Base-by-base conservation (phyloP, 2,113 vertebrate species). In the Centropus unirufus region DNA sequence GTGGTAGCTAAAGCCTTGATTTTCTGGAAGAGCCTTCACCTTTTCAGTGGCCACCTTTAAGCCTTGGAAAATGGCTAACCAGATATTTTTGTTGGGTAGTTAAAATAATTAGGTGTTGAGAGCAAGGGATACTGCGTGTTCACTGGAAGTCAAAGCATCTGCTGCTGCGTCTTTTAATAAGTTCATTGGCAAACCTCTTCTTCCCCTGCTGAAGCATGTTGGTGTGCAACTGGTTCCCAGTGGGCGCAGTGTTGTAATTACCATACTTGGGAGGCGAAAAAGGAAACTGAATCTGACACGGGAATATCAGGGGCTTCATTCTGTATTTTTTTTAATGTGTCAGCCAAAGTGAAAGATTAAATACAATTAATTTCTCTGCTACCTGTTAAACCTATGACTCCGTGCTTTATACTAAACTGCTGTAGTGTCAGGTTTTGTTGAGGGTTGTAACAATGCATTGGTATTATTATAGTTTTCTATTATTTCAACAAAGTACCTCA, bases 211-310 rank as follows among this genome's bases (percentile, higher is more conserved):
- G 0, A 85, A 80, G 26, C 0, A 0, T 84, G 54, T 82, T 93
- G 89, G 46, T 84, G 36, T 82, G 66, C 39, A 70, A 3, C 83
- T 68, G 26, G 51, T 84, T 96, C 96, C 91, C 87, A 79, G 58
- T 51, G 84, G 93, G 74, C 46, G 34, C 46, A 69, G 49, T 67
- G 70, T 49, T 93, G 83, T 95, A 96, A 91, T 96, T 95, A 93
- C 66, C 20, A 6, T 95, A 36, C 36, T 58, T 84, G 74, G 57
- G 82, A 88, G 80, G 72, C 0, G 0, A 81, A 89, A 87, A 68
- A 0, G 0, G 52, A 88, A 78, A 59, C 63, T 44, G 47, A 92
- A 64, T 58, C 69, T 79, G 69, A 73, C 77, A 55, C 2, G 2
- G 69, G 72, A 92, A 59, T 92, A 92, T 73, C 26, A 84, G 62